Evolutionary conservation across 2,113 vertebrate genomes (phyloP), one percentile per base, ranked within the genome.

Genomic region (Aegypius monachus): DNA sequence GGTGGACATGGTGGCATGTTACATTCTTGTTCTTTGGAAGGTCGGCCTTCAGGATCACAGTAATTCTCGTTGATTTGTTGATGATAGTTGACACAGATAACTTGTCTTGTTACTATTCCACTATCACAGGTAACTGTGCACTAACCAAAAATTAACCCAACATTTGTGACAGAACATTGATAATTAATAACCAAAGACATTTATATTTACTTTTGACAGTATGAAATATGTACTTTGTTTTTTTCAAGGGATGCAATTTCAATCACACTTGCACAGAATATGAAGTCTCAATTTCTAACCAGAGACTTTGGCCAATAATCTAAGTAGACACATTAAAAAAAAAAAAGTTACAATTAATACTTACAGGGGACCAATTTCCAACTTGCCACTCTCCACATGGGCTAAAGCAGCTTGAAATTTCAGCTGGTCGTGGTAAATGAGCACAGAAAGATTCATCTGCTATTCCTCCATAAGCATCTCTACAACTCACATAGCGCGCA

Each of bases 401-500:
- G 95, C 97, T 99, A 96, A 99, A 99, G 91, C 99, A 99, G 86
- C 89, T 92, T 20, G 98, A 97, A 68, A 97, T 82, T 96, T 99
- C 99, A 16, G 99, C 98, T 17, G 99, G 99, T 34, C 99, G 98
- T 26, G 99, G 98, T 75, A 98, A 96, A 93, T 99, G 98, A 74
- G 98, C 96, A 48, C 99, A 99, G 59, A 97, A 97, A 0, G 98
- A 98, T 89, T 99, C 99, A 58, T 99, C 99, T 9, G 99, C 99
- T 83, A 99, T 97, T 26, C 97, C 98, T 50, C 99, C 99, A 16
- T 98, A 94, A 88, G 96, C 97, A 59, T 99, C 99, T 62, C 99
- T 98, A 91, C 99, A 99, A 95, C 99, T 99, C 78, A 99, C 99
- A 11, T 99, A 99, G 32, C 99, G 99, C 70, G 98, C 99, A 36